A percentile compares a stretch with the other conserved stretches of the same genome.
phyloP scores from a whole-genome alignment of 2,797 vertebrate genomes.

The Danio kyathit region DNA sequence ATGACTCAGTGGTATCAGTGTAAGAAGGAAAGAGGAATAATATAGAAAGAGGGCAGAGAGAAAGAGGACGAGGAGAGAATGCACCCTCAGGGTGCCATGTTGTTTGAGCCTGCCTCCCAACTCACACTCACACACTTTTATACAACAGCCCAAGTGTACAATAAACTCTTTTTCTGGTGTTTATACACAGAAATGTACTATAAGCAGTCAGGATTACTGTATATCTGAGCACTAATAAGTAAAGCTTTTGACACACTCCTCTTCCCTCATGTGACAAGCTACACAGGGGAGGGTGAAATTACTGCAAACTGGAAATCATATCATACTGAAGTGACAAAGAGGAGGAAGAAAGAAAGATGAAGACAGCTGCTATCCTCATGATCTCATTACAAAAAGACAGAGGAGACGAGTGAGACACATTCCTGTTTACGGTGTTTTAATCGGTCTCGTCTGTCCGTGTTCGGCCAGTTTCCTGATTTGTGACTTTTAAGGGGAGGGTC shows the following conservation, averaged over 20 bases:
- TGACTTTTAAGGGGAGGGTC: too few species aligned
- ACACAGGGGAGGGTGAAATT: background rate
- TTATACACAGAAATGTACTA: background rate
- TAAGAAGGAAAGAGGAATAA: slow-evolving; percentile 9
- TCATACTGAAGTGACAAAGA: slow-evolving; percentile 27
- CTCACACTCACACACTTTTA: background rate
- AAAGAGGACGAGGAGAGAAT: slow-evolving; percentile 25
- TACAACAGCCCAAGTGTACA: background rate
- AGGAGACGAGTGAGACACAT: too few species aligned
- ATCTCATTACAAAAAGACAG: background rate
- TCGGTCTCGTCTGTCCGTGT: too few species aligned
- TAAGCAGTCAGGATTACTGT: background rate
- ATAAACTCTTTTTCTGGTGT: background rate
- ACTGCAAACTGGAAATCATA: slow-evolving; percentile 4
- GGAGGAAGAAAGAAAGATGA: background rate
- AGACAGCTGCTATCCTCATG: background rate
- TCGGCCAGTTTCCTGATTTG: too few species aligned
- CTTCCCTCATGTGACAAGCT: background rate
- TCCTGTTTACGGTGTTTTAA: too few species aligned
- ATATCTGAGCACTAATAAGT: background rate
- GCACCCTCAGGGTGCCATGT: slow-evolving; percentile 39
- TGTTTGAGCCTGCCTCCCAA: slow-evolving; percentile 41
- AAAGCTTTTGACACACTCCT: background rate
- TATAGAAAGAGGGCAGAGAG: slow-evolving; percentile 12
- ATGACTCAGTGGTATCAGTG: slow-evolving; percentile 29